Conservation (phyloP, 2,888 invertebrate species). For the Mantis religiosa region DNA sequence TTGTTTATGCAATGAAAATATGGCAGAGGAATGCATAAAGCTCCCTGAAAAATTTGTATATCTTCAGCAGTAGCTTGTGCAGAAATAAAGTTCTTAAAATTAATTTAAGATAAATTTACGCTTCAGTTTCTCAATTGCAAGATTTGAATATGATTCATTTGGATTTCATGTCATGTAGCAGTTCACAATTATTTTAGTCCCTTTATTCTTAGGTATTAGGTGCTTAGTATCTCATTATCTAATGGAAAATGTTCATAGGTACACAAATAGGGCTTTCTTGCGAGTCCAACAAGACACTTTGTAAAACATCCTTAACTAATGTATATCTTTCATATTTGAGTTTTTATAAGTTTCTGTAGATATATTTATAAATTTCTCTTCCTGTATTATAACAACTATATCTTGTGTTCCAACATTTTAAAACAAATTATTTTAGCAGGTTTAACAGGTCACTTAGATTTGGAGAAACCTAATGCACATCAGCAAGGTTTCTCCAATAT, state of each 20-base stretch:
- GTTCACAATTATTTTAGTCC: too few relatives aligned
- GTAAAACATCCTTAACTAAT: neutral
- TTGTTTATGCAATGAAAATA: too few relatives aligned
- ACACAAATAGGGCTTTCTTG: neutral
- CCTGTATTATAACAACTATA: neutral
- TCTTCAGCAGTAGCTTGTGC: too few relatives aligned
- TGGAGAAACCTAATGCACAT: neutral
- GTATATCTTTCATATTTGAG: neutral
- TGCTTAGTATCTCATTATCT: neutral
- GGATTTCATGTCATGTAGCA: too few relatives aligned
- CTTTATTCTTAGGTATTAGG: too few relatives aligned
- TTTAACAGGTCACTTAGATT: neutral
- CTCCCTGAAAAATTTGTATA: too few relatives aligned
- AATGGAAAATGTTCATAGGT: neutral
- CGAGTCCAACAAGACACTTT: neutral
- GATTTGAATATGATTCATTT: too few relatives aligned
- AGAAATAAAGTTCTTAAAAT: too few relatives aligned
- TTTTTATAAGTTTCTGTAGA: neutral
- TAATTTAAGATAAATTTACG: too few relatives aligned
- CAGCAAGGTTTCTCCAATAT: neutral
- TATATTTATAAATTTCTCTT: neutral
- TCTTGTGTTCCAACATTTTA: neutral
- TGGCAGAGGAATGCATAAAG: too few relatives aligned
- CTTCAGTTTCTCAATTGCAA: too few relatives aligned
- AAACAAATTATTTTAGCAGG: neutral